Percentiles rank a stretch among this genome's conserved stretches.
Conservation (phyloP, 2,888 invertebrate genomes). For the Ariolimax columbianus region DNA sequence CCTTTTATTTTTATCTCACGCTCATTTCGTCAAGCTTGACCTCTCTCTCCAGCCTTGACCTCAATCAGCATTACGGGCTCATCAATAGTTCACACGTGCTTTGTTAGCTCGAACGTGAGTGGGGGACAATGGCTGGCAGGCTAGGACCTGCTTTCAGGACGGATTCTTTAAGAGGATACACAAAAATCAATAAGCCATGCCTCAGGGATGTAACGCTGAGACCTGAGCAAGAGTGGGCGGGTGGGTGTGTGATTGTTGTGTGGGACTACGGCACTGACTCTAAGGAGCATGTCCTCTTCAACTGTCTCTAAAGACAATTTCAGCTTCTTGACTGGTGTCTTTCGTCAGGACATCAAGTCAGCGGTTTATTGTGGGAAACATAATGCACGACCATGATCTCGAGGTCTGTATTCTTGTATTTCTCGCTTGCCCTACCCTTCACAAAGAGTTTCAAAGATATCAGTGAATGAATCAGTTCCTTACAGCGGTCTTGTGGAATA, state of each 20-base stretch:
- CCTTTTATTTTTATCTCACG: neutral
- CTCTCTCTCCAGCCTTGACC: neutral
- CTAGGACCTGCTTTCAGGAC: neutral
- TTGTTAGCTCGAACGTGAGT: neutral
- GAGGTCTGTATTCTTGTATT: neutral
- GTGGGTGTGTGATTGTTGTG: neutral
- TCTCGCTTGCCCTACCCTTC: neutral
- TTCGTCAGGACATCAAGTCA: neutral
- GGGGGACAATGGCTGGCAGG: neutral
- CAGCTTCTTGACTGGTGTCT: neutral
- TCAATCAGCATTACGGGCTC: neutral
- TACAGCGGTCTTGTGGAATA: too few relatives aligned
- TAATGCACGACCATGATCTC: neutral
- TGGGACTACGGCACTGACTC: neutral
- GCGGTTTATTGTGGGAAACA: neutral
- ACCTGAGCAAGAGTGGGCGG: neutral
- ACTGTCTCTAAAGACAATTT: neutral
- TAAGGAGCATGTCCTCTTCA: neutral
- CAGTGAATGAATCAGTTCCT: too few relatives aligned
- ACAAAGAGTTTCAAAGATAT: too few relatives aligned
- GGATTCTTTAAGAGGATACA: neutral
- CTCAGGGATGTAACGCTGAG: neutral
- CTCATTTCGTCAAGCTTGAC: neutral
- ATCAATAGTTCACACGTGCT: slow-evolving; percentile 8
- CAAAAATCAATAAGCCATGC: neutral